Percentiles rank a stretch among this genome's conserved stretches.
Evolutionary conservation across 2,888 invertebrate genomes (phyloP).

Genomic region (Stenodera caucasica): DNA sequence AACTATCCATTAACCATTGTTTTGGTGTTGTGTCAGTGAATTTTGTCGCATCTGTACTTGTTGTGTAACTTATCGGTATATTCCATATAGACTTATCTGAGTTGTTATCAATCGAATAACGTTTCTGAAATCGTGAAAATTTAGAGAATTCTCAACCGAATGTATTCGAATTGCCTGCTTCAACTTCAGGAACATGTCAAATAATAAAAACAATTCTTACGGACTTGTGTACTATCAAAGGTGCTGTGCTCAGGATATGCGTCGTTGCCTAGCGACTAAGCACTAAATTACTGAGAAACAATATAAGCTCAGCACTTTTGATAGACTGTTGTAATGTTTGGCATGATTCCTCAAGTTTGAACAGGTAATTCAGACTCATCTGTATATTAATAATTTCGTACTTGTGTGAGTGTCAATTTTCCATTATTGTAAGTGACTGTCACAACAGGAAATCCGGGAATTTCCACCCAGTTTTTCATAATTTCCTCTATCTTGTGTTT

Average conservation of each 20-base stretch:
- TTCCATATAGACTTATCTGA: constrained; percentile 47
- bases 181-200: too few species aligned
- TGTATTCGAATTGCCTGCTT: too few species aligned
- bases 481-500: constrained; percentile 38
- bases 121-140: constrained; percentile 22
- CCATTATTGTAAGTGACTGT: constrained; percentile 46
- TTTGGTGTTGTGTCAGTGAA: constrained; percentile 48
- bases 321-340: too few species aligned
- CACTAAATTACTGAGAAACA: too few species aligned
- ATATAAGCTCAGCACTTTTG: too few species aligned
- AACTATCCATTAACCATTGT: constrained; percentile 37
- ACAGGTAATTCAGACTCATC: not conserved
- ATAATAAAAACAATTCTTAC: too few species aligned
- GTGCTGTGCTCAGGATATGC: too few species aligned
- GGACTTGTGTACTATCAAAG: too few species aligned
- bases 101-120: constrained; percentile 18
- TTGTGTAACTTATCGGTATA: constrained; percentile 60
- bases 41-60: constrained; percentile 47
- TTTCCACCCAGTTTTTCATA: constrained; percentile 64
- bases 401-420: constrained; percentile 27
- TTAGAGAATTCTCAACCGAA: too few species aligned
- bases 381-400: constrained; percentile 10
- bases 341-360: too few species aligned
- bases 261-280: too few species aligned
- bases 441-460: constrained; percentile 63